Evolutionary conservation across 2,797 vertebrate species (phyloP).

Genomic region (Ciconia nigra): DNA sequence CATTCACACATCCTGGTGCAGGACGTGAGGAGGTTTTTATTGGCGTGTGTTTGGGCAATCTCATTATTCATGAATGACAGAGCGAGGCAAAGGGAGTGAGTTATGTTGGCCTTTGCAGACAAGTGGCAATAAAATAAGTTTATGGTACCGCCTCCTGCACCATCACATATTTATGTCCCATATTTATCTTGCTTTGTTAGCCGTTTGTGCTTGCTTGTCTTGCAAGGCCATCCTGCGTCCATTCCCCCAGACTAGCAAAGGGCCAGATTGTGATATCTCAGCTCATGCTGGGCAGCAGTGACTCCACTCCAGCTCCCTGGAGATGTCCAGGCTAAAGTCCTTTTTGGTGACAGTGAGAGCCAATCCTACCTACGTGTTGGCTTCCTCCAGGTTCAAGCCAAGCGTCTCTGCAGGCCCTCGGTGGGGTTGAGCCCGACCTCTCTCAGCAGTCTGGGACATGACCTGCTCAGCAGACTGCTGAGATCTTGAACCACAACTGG

Average conservation of each 20-base stretch:
- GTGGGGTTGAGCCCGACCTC: background rate
- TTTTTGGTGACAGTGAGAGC: background rate
- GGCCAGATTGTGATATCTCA: background rate
- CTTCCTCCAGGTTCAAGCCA: background rate
- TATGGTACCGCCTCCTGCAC: slow-evolving; percentile 38
- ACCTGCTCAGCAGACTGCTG: background rate
- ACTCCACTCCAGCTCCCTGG: background rate
- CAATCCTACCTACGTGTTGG: background rate
- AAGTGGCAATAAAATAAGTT: slow-evolving; percentile 68
- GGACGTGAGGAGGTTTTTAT: slow-evolving; percentile 30
- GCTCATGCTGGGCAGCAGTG: background rate
- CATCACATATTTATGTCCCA: slow-evolving; percentile 56
- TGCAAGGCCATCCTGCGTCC: background rate
- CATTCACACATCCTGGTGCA: background rate
- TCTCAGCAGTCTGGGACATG: background rate
- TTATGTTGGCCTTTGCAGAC: slow-evolving; percentile 67
- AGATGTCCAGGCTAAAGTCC: background rate
- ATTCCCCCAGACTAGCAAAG: background rate
- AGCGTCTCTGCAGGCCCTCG: background rate
- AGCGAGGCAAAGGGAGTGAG: background rate
- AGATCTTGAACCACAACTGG: background rate
- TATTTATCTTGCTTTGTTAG: slow-evolving; percentile 67
- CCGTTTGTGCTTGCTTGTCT: background rate
- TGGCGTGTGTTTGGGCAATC: background rate
- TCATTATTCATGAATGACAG: slow-evolving; percentile 56